These are phyloP conservation scores for Pachyseris speciosa DNA, from an alignment of 64 coral and sea anemone genomes.

Conservation along the genomic window DNA sequence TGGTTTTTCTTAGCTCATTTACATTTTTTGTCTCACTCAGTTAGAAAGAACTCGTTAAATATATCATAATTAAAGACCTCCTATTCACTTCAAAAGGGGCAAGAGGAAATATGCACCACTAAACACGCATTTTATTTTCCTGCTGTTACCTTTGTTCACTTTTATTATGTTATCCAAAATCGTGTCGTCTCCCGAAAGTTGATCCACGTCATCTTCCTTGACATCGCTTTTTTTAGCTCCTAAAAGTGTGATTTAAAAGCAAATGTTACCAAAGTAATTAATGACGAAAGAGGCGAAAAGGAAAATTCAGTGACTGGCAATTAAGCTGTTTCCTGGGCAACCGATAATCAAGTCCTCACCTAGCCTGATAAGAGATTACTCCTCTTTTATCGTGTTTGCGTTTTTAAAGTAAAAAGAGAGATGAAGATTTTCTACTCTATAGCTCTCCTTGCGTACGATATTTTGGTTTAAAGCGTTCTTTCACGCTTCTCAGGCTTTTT, in stretches of 20 bases:
- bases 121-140: background rate
- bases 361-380: background rate
- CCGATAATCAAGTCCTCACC: background rate
- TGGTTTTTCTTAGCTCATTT: background rate
- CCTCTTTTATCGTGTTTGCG: background rate
- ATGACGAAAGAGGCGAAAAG: no score
- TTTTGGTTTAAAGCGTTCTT: no score
- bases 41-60: background rate
- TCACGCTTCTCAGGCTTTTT: no score
- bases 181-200: background rate
- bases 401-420: background rate
- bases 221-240: no score
- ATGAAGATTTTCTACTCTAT: no score
- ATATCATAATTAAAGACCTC: background rate
- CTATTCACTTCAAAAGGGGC: background rate
- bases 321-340: constrained; percentile 3
- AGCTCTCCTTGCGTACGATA: no score
- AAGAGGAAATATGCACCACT: background rate
- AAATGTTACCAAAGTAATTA: background rate
- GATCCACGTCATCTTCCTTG: background rate
- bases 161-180: constrained; percentile 38
- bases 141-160: constrained; percentile 18
- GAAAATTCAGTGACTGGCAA: background rate
- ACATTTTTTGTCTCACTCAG: background rate
- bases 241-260: background rate